Conservation (phyloP, 2,888 invertebrate species). For the Odontothrips loti region DNA sequence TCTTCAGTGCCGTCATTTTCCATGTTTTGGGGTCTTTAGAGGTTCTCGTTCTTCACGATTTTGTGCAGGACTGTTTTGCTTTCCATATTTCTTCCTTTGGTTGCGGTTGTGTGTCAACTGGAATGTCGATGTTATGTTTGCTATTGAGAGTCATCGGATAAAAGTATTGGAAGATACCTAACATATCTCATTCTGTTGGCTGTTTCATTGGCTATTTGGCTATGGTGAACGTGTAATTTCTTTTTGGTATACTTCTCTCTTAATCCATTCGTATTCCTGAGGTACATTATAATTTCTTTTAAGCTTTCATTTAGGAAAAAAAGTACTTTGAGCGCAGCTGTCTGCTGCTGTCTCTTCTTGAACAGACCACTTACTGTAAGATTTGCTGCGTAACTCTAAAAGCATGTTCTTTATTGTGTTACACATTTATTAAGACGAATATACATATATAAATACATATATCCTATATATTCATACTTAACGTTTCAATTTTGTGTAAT, state of each 20-base stretch:
- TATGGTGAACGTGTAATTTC: not conserved
- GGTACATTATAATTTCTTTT: not conserved
- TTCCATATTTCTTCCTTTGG: no score
- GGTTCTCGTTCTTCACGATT: no score
- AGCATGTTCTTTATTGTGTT: not conserved
- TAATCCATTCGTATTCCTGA: not conserved
- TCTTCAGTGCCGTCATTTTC: no score
- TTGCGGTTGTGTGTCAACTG: no score
- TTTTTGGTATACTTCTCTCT: not conserved
- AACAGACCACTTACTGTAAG: slow-evolving; percentile 19
- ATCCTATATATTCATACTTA: slow-evolving; percentile 21
- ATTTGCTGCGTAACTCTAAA: not conserved
- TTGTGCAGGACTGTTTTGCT: no score
- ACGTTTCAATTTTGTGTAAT: not conserved
- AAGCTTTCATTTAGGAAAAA: not conserved
- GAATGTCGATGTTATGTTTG: no score
- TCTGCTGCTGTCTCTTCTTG: not conserved
- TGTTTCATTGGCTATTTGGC: not conserved
- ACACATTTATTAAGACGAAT: not conserved
- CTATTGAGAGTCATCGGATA: no score
- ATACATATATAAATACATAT: slow-evolving; percentile 5
- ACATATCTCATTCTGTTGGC: not conserved
- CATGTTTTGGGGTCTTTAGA: no score
- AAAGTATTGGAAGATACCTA: not conserved
- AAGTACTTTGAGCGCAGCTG: not conserved